Evolutionary conservation across 53 echinoderm and acorn worm species (phyloP).

Genomic region (Echinarachnius parma): DNA sequence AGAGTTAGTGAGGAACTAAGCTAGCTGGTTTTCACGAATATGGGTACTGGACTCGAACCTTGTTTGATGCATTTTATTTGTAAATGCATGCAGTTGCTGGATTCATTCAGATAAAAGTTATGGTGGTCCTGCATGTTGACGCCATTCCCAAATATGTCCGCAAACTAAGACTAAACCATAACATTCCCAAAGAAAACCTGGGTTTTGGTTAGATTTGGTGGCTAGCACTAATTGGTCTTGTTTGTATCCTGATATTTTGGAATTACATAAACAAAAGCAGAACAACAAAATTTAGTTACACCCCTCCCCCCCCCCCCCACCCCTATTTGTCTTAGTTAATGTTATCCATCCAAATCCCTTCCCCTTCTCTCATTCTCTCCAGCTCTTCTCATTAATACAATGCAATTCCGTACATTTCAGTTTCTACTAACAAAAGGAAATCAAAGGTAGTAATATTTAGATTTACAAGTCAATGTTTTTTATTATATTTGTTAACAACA

Average conservation of each 20-base stretch:
- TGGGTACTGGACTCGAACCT: neutral
- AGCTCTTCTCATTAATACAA: neutral
- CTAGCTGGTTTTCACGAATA: neutral
- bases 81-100: neutral
- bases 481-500: neutral
- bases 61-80: neutral
- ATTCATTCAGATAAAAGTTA: neutral
- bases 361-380: neutral
- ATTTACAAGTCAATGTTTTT: neutral
- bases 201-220: too few species aligned
- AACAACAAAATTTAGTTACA: neutral
- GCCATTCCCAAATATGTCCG: neutral
- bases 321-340: too few species aligned
- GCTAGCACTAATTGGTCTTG: neutral
- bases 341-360: too few species aligned
- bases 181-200: too few species aligned
- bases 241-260: neutral
- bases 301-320: neutral
- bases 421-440: neutral
- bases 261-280: neutral
- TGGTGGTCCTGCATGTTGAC: neutral
- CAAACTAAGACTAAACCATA: neutral
- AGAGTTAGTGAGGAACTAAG: neutral
- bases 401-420: neutral
- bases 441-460: neutral